A percentile compares a stretch with the other conserved stretches of the same genome.
Conservation (phyloP, 2,797 vertebrate species). For the Anniella stebbinsi region DNA sequence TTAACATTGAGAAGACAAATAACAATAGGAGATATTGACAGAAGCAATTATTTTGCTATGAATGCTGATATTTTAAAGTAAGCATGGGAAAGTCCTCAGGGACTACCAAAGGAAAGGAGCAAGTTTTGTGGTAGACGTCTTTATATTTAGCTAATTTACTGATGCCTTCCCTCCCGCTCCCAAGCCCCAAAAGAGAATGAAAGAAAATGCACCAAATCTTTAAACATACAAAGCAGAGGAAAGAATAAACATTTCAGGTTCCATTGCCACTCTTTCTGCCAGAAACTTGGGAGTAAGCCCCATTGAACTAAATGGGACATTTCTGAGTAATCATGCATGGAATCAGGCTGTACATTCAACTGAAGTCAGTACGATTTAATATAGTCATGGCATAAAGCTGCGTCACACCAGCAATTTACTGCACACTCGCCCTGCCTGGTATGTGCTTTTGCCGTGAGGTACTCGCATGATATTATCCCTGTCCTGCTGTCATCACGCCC, state of each 20-base stretch:
- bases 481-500: no score
- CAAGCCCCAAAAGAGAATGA: not conserved
- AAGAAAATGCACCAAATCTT: not conserved
- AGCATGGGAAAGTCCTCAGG: conserved; percentile 28
- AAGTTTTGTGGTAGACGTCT: not conserved
- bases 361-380: not conserved
- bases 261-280: no score
- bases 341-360: not conserved
- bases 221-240: not conserved
- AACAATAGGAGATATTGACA: not conserved
- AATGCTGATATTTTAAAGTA: conserved; percentile 50
- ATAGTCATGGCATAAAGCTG: not conserved
- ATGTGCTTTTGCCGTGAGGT: no score
- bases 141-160: conserved; percentile 47
- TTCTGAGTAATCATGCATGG: not conserved
- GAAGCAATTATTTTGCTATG: conserved; percentile 32
- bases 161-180: not conserved
- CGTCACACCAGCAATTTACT: no score
- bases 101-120: conserved; percentile 4
- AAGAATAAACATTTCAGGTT: not conserved
- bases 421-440: no score
- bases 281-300: not conserved
- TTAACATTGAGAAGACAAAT: conserved; percentile 35
- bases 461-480: no score
- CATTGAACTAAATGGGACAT: not conserved